These are phyloP conservation scores for Megalurothrips usitatus DNA, from an alignment of 2,888 invertebrate species.

Conservation along the genomic window DNA sequence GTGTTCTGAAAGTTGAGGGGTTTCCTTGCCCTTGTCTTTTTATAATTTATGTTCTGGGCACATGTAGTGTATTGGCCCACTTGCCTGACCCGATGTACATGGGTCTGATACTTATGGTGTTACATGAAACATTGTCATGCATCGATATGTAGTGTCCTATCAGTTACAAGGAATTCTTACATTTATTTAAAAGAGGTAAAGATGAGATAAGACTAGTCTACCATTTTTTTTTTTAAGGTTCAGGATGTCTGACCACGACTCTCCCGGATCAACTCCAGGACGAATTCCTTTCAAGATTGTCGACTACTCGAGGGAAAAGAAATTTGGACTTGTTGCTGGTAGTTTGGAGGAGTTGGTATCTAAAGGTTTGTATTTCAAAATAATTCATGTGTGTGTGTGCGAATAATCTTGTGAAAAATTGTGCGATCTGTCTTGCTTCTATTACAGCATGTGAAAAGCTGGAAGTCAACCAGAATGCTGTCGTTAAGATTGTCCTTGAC, in stretches of 20 bases:
- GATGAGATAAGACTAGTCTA: no score
- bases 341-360: constrained; percentile 72
- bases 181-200: not conserved
- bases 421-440: constrained; percentile 25
- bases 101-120: not conserved
- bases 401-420: not conserved
- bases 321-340: constrained; percentile 76
- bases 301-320: constrained; percentile 71
- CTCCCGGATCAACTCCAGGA: not conserved
- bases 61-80: not conserved
- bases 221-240: not conserved
- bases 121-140: not conserved
- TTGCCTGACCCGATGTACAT: not conserved
- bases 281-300: constrained; percentile 67
- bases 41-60: not conserved
- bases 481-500: constrained; percentile 78
- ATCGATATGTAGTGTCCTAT: not conserved
- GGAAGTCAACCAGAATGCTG: constrained; percentile 56
- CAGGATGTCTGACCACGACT: constrained; percentile 15
- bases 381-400: not conserved
- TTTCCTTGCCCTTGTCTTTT: not conserved
- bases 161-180: not conserved
- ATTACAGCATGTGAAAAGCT: constrained; percentile 64
- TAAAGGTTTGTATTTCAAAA: constrained; percentile 48
- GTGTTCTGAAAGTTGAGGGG: not conserved